phyloP scores from a whole-genome alignment of 1,140 invertebrate genomes.

The Semibalanus balanoides region DNA sequence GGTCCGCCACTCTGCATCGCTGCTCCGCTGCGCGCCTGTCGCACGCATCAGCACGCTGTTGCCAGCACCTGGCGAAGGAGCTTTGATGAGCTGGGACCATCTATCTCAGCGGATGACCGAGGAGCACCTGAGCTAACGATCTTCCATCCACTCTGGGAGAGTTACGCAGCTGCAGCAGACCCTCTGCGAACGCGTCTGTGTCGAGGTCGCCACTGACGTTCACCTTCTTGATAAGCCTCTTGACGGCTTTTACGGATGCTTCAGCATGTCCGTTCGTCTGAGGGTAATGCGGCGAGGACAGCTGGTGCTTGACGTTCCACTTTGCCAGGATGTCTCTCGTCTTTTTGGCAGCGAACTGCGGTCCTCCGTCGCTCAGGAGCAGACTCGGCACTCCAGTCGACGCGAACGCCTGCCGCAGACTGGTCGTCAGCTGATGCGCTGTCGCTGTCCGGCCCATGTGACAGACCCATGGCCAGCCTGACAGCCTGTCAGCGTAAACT shows the following conservation, averaged over 20 bases:
- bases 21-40: background rate
- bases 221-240: background rate
- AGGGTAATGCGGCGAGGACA: background rate
- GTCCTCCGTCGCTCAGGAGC: background rate
- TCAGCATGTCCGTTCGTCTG: background rate
- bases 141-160: slow-evolving; percentile 7
- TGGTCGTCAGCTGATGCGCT: background rate
- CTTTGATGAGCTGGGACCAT: slow-evolving; percentile 11
- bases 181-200: slow-evolving; percentile 8
- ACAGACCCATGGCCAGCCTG: background rate
- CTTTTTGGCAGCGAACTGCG: background rate
- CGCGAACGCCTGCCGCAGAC: background rate
- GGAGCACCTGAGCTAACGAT: slow-evolving; percentile 14
- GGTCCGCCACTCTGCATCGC: background rate
- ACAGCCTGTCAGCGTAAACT: background rate
- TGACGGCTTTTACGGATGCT: no score
- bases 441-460: background rate
- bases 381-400: background rate
- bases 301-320: background rate
- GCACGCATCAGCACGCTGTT: background rate
- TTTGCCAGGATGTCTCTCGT: background rate
- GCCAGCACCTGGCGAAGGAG: background rate
- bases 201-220: background rate
- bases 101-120: slow-evolving; percentile 11
- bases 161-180: slow-evolving; percentile 12